Conservation (phyloP, 2,888 invertebrate species). For the Polyommatus iphigenia region DNA sequence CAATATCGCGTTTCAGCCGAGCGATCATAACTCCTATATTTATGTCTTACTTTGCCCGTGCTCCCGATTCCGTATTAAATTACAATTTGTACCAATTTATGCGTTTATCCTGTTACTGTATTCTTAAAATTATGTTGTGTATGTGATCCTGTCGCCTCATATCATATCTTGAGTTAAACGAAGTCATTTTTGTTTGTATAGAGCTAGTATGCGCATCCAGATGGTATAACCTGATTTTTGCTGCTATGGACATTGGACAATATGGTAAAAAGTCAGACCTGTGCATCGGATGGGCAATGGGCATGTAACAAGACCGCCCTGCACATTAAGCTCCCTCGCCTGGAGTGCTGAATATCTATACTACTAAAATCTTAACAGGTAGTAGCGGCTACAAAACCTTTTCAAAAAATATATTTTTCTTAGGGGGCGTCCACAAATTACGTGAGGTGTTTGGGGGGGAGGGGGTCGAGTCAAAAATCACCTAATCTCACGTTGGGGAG, state of each 20-base stretch:
- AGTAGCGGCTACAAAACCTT: too few relatives aligned
- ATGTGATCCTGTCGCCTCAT: conserved; percentile 20
- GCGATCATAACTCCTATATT: conserved; percentile 60
- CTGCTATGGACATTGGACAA: too few relatives aligned
- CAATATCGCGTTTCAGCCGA: conserved; percentile 32
- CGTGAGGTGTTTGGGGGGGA: too few relatives aligned
- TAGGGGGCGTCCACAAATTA: too few relatives aligned
- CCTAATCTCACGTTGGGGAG: too few relatives aligned
- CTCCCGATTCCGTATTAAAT: conserved; percentile 54
- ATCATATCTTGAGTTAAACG: neutral
- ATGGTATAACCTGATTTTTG: neutral
- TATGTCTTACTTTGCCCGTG: conserved; percentile 59
- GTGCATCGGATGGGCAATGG: too few relatives aligned
- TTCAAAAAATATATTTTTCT: neutral
- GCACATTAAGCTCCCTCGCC: too few relatives aligned
- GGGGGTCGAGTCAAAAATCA: too few relatives aligned
- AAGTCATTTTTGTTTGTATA: neutral
- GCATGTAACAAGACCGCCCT: too few relatives aligned
- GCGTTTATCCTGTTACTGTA: conserved; percentile 42
- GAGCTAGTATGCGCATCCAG: neutral
- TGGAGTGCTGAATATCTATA: too few relatives aligned
- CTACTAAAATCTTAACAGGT: too few relatives aligned
- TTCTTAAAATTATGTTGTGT: conserved; percentile 33
- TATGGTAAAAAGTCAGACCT: too few relatives aligned
- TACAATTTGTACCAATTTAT: conserved; percentile 55